Evolutionary conservation across 1,140 invertebrate genomes (phyloP), one percentile per base, ranked within the genome.

Genomic region (Geopemphigus sp.): DNA sequence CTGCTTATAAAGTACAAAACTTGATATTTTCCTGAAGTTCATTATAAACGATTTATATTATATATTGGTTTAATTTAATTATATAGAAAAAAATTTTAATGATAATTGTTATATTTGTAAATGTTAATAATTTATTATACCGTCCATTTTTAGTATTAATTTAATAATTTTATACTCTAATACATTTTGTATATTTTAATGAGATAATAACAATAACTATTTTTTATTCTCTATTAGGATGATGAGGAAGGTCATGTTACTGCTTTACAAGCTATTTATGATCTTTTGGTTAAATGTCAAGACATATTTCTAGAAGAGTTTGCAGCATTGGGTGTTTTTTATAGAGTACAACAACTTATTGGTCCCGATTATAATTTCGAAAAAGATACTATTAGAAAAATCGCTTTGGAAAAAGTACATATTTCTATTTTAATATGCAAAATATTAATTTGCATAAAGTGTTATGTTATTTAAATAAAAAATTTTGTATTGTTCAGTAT

Each of bases 301-400:
- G 94, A 96, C 80, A 92, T 95, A 80, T 98, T 97, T 86, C 87
- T 99, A 53, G 96, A 98, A 84, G 95, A 98, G 86, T 98, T 99
- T 86, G 95, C 96, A 26, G 88, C 96, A 12, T 88, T 99, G 11
- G 98, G 98, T 45, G 92, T 99, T 1, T 98, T 98, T 87, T 94
- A 93, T 26, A 98, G 98, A 87, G 95, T 97, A 17, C 91, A 93
- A 82, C 88, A 90, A 6, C 85, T 98, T 72, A 93, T 90, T 29
- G 90, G 91, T 26, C 87, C 89, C 1, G 88, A 89, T 61, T 88
- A 39, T 53, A 81, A 73, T 73, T 19, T 17, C 61, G 50, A 70
- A 56, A 73, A 61, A 47, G 54, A 72, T 32, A 68, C 24, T 29
- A 56, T 8, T 14, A 57, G 14, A 12, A 29, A 78, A 50, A 26